These are phyloP conservation scores for Battus philenor DNA, from an alignment of 1,140 invertebrate species.

Conservation along the genomic window DNA sequence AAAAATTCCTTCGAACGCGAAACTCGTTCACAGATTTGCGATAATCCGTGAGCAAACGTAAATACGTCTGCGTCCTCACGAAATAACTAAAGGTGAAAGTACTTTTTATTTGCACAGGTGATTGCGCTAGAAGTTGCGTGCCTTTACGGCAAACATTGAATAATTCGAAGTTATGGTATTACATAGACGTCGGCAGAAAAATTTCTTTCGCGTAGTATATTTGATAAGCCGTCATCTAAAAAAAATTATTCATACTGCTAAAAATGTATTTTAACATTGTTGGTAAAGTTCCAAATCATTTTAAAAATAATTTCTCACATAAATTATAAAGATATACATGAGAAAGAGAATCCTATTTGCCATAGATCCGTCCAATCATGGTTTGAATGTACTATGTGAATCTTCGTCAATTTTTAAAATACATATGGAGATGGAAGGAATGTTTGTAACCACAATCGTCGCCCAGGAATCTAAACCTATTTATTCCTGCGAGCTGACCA, in stretches of 20 bases:
- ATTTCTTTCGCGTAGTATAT: no score
- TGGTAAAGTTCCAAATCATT: no score
- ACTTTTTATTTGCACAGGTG: constrained; percentile 55
- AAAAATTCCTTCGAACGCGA: constrained; percentile 19
- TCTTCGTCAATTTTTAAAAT: not conserved
- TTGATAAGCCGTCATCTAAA: no score
- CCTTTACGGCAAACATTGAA: constrained; percentile 46
- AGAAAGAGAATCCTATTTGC: no score
- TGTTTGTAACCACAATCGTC: no score
- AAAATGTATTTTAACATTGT: no score
- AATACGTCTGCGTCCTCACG: constrained; percentile 22
- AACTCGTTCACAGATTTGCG: constrained; percentile 21
- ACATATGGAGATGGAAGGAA: not conserved
- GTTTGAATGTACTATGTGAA: no score
- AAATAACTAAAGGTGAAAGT: constrained; percentile 57
- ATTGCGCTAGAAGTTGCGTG: constrained; percentile 51
- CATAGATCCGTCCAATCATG: no score
- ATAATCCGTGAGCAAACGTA: constrained; percentile 45
- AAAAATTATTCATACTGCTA: no score
- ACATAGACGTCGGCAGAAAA: no score
- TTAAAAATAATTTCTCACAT: no score
- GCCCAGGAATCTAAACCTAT: constrained; percentile 14
- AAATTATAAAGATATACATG: no score
- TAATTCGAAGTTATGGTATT: not conserved
- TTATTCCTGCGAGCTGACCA: constrained; percentile 22